Evolutionary conservation across 2,888 invertebrate species (phyloP), one percentile per base, ranked within the genome.

Genomic region (Drosophila imparisetae): DNA sequence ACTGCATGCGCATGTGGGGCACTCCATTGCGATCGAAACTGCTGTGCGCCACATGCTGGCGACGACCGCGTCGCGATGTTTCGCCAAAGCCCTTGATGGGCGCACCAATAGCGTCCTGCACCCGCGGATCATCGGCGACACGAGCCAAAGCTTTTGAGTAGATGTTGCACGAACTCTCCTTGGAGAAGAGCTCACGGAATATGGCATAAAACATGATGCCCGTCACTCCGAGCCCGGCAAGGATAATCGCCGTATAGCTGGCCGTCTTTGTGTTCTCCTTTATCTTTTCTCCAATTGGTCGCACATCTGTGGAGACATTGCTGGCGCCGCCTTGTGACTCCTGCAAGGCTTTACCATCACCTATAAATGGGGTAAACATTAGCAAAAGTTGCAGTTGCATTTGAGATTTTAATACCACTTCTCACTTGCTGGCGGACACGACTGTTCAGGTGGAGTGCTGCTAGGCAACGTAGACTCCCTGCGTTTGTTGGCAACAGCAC

Each of bases 61-160:
- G 94, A 73, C 98, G 94, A 48, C 98, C 96, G 79, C 98, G 94
- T 27, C 96, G 94, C 0, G 96, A 96, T 92, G 97, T 97, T 92
- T 98, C 98, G 0, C 98, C 98, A 93, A 95, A 97, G 2, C 97
- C 97, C 92, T 96, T 98, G 38, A 98, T 96, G 8, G 98, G 98
- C 72, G 95, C 94, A n/a, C 98, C 98, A 63, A 98, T 93, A n/a
- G 96, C 95, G 93, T 98, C 97, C 88, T 95, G 94, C 1, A 98
- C 95, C 89, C 96, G 94, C 7, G 95, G 94, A 93, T 98, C 96
- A 93, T 95, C 94, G 80, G 95, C 95, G 88, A 98, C 97, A 83
- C 95, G 94, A 70, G 96, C 95, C 27, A 97, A 94, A 2, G 98
- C 97, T 83, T 95, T 95, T 24, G 96, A 95, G 91, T 98, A 98